Evolutionary conservation across 2,888 invertebrate genomes (phyloP).

Genomic region (Acronicta alni): DNA sequence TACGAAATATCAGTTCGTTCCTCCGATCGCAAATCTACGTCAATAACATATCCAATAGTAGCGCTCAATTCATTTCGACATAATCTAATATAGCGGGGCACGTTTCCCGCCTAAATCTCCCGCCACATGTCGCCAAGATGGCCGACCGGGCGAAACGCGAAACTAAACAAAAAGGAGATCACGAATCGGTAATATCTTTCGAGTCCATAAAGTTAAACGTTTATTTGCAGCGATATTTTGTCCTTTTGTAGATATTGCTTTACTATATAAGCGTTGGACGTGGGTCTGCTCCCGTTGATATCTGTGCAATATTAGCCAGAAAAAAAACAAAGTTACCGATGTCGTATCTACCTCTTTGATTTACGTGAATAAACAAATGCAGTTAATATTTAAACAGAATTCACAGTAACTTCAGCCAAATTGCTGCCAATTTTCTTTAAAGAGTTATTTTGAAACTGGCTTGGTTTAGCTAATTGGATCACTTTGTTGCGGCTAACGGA

Average conservation of each 20-base stretch:
- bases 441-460: conserved; percentile 52
- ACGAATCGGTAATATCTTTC: conserved; percentile 90
- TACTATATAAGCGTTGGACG: conserved; percentile 75
- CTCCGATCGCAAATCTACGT: conserved; percentile 89
- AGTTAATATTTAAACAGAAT: conserved; percentile 47
- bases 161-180: conserved; percentile 89
- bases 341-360: conserved; percentile 24
- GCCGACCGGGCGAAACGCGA: conserved; percentile 85
- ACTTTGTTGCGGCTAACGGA: conserved; percentile 48
- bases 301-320: conserved; percentile 52
- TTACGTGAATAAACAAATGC: conserved; percentile 48
- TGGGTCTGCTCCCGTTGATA: conserved; percentile 58
- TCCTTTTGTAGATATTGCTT: conserved; percentile 88
- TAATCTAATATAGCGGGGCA: conserved; percentile 88
- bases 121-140: conserved; percentile 90
- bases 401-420: conserved; percentile 47
- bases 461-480: conserved; percentile 51
- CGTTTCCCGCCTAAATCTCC: conserved; percentile 89
- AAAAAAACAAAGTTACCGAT: conserved; percentile 33
- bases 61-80: conserved; percentile 89
- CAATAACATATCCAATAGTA: conserved; percentile 90
- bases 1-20: conserved; percentile 90
- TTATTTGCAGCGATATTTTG: conserved; percentile 89
- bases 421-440: conserved; percentile 56
- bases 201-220: conserved; percentile 89